Conservation (phyloP, 2,888 invertebrate genomes). For the Zonitis immaculata region DNA sequence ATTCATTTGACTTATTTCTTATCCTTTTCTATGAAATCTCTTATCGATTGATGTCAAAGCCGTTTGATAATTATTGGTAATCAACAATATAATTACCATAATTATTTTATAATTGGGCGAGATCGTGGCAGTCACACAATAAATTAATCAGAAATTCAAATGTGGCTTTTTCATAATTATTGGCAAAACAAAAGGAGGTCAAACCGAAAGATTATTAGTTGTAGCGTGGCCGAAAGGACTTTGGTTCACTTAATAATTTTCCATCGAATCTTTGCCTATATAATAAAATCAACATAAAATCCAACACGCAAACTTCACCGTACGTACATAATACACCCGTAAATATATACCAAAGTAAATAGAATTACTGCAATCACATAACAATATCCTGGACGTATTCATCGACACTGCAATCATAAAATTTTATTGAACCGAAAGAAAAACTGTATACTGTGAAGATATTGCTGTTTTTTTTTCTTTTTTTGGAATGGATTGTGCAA, state of each 20-base stretch:
- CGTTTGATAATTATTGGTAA: no score
- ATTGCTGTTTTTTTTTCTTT: no score
- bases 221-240: constrained; percentile 16
- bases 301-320: constrained; percentile 13
- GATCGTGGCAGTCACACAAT: not conserved
- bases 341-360: not conserved
- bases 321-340: not conserved
- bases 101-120: no score
- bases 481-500: no score
- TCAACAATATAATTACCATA: no score
- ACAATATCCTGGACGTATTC: not conserved
- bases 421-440: not conserved
- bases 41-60: no score
- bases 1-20: no score
- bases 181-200: constrained; percentile 11
- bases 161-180: not conserved
- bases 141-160: not conserved
- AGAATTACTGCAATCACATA: not conserved
- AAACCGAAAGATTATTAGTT: constrained; percentile 14
- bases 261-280: constrained; percentile 15
- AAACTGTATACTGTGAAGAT: no score
- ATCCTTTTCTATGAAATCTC: no score
- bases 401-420: not conserved
- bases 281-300: constrained; percentile 1
- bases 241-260: constrained; percentile 17